Evolutionary conservation across 2,113 vertebrate genomes (phyloP).

Genomic region (Hemiscyllium ocellatum): DNA sequence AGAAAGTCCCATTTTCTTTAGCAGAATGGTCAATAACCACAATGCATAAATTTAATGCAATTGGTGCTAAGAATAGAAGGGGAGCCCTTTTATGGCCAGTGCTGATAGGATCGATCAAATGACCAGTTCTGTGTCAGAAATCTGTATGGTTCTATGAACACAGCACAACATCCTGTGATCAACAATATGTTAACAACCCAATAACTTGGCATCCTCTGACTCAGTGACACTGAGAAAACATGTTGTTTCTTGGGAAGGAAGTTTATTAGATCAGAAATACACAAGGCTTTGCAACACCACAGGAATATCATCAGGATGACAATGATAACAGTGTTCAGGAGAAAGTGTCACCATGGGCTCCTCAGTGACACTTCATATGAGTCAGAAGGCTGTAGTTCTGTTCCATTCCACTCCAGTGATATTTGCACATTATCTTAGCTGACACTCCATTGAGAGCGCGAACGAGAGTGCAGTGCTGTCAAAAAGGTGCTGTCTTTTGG

Average conservation of each 20-base stretch:
- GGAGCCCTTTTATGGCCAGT: not conserved
- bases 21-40: not conserved
- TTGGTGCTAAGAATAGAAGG: not conserved
- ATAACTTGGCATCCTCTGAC: not conserved
- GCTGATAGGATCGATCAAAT: not conserved
- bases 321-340: not conserved
- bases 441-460: not conserved
- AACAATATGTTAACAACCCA: not conserved
- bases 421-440: not conserved
- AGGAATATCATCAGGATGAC: not conserved
- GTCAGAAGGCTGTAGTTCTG: not conserved
- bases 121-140: not conserved
- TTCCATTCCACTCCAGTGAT: not conserved
- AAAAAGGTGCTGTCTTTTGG: not conserved
- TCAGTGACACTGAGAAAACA: not conserved
- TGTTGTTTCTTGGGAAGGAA: too few species aligned
- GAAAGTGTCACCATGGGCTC: not conserved
- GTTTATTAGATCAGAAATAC: not conserved
- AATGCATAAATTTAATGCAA: not conserved
- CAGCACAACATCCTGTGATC: not conserved
- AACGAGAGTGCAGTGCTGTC: not conserved
- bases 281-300: not conserved
- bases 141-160: not conserved
- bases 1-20: not conserved
- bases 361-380: not conserved